Conservation (phyloP, 2,797 vertebrate genomes). For the Pogonophryne albipinna region DNA sequence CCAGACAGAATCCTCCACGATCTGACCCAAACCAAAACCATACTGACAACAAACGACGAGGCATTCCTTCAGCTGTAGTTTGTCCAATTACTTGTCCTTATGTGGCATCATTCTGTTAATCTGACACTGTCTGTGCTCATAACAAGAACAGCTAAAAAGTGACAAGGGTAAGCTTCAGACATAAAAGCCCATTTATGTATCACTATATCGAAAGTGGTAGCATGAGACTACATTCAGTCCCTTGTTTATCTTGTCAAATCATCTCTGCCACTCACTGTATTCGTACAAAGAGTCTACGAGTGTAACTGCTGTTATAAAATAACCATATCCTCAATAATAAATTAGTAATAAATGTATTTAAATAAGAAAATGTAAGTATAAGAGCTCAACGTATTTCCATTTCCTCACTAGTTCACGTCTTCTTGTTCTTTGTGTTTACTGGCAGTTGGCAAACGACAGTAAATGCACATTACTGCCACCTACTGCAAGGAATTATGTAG, state of each 20-base stretch:
- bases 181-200: neutral
- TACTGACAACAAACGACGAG: slow-evolving; percentile 52
- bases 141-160: neutral
- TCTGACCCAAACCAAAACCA: slow-evolving; percentile 77
- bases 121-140: neutral
- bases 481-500: slow-evolving; percentile 4
- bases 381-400: neutral
- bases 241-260: neutral
- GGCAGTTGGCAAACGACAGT: too few species aligned
- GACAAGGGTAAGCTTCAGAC: too few species aligned
- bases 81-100: slow-evolving; percentile 8
- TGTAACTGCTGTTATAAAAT: neutral
- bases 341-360: neutral
- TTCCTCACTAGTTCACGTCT: slow-evolving; percentile 34
- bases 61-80: slow-evolving; percentile 61
- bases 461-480: slow-evolving; percentile 18
- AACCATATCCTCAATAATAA: neutral
- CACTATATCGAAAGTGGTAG: neutral
- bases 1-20: slow-evolving; percentile 81
- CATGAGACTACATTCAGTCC: neutral
- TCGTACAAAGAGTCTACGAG: neutral
- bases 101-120: slow-evolving; percentile 5
- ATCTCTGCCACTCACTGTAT: neutral
- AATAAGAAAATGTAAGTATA: neutral
- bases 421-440: slow-evolving; percentile 26